Conservation (phyloP, 2,888 invertebrate species). For the Keiferia lycopersicella region DNA sequence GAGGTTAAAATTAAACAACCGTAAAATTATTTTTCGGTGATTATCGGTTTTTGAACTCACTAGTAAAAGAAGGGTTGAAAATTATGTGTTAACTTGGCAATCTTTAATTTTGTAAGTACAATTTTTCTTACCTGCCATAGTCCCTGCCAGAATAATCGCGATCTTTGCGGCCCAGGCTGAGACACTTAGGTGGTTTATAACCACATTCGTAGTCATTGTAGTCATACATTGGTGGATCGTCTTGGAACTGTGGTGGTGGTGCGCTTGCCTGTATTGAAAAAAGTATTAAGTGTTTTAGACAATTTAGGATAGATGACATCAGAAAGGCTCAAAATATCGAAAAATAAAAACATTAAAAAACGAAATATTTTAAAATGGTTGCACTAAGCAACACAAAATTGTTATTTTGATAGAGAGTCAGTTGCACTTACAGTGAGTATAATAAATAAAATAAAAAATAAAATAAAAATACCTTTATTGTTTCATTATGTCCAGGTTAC, state of each 20-base stretch:
- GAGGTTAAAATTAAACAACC: no score
- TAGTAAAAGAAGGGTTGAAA: neutral
- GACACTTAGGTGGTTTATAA: constrained; percentile 64
- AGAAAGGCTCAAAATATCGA: no score
- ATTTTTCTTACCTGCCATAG: constrained; percentile 51
- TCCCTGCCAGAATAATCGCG: constrained; percentile 57
- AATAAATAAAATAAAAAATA: no score
- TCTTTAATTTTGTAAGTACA: neutral
- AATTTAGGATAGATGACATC: neutral
- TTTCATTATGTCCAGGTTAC: no score
- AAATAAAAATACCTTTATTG: no score
- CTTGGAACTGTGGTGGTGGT: constrained; percentile 77
- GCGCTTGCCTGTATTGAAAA: constrained; percentile 64
- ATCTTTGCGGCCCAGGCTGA: constrained; percentile 57
- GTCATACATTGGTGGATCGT: constrained; percentile 67
- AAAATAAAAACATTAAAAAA: no score
- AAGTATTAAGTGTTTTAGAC: neutral
- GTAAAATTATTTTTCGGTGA: no score
- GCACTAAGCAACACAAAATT: no score
- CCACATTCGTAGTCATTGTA: constrained; percentile 69
- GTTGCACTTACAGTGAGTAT: no score
- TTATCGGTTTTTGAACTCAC: no score
- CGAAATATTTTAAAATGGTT: no score
- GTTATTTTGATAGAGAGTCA: no score
- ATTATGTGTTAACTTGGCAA: neutral